Percentiles rank a stretch among this genome's conserved stretches.
These are phyloP conservation scores for Meandrina meandrites DNA, from an alignment of 92 coral and sea anemone genomes.

Conservation along the genomic window DNA sequence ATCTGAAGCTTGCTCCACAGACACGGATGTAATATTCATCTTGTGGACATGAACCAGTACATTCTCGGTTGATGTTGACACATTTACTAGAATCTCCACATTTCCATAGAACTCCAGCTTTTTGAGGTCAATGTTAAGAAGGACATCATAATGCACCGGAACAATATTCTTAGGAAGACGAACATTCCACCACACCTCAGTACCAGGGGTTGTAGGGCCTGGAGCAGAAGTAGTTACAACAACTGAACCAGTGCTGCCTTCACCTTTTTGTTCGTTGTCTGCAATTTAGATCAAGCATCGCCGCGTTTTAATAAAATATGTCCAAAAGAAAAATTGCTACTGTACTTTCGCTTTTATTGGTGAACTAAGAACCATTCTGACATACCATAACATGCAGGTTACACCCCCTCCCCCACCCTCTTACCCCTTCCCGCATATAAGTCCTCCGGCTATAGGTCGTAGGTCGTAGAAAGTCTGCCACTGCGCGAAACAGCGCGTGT, in stretches of 20 bases:
- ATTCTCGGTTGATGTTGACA: slow-evolving; percentile 62
- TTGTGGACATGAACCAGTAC: slow-evolving; percentile 78
- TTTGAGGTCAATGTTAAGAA: slow-evolving; percentile 64
- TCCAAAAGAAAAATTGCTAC: no score
- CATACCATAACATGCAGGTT: no score
- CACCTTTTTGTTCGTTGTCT: background rate
- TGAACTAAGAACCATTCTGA: no score
- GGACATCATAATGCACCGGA: slow-evolving; percentile 82
- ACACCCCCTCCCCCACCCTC: no score
- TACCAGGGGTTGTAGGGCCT: slow-evolving; percentile 77
- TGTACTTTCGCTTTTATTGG: no score
- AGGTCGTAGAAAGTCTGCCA: no score
- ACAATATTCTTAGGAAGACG: slow-evolving; percentile 79
- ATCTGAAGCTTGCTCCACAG: slow-evolving; percentile 32
- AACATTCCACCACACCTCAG: slow-evolving; percentile 92
- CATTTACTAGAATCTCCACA: slow-evolving; percentile 60
- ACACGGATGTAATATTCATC: slow-evolving; percentile 73
- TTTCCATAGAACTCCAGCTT: slow-evolving; percentile 67
- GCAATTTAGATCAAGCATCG: background rate
- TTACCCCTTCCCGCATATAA: no score
- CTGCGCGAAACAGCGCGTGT: no score
- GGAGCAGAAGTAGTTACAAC: slow-evolving; percentile 7
- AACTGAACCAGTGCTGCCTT: background rate
- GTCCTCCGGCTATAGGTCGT: no score
- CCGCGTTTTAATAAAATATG: no score